phyloP scores from a whole-genome alignment of 2,797 vertebrate genomes.

The Rhinella marina region DNA sequence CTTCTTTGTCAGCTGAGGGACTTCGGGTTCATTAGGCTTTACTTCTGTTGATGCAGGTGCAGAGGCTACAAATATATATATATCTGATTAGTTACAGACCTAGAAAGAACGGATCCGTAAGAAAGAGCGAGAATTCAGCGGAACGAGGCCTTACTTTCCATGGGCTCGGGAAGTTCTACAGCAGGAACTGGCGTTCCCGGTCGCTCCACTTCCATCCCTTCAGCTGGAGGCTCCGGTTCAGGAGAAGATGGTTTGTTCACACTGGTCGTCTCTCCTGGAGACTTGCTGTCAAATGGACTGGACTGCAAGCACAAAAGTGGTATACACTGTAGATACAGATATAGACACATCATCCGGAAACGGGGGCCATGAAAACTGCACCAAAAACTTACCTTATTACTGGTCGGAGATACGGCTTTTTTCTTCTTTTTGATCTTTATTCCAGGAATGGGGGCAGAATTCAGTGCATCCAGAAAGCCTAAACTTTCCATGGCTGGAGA shows the following conservation, averaged over 20 bases:
- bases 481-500: conserved; percentile 89
- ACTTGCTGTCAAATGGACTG: conserved; percentile 87
- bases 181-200: conserved; percentile 89
- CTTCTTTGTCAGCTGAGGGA: conserved; percentile 81
- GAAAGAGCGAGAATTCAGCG: background rate
- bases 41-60: conserved; percentile 47
- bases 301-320: conserved; percentile 70
- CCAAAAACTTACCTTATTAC: conserved; percentile 81
- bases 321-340: background rate
- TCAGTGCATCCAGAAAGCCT: conserved; percentile 92
- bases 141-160: conserved; percentile 76
- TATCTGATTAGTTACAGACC: background rate
- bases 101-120: background rate
- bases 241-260: conserved; percentile 84
- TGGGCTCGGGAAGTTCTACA: conserved; percentile 84
- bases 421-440: conserved; percentile 99
- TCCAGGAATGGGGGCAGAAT: conserved; percentile 92
- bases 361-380: background rate
- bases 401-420: conserved; percentile 88
- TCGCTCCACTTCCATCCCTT: conserved; percentile 84
- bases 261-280: conserved; percentile 72
- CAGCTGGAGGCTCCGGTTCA: conserved; percentile 75
- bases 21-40: conserved; percentile 72
- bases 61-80: conserved; percentile 59
- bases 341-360: background rate